Percentiles rank a stretch among this genome's conserved stretches.
These are phyloP conservation scores for Gymnoscopelus microlampas DNA, from an alignment of 2,797 vertebrate species.

Conservation along the genomic window DNA sequence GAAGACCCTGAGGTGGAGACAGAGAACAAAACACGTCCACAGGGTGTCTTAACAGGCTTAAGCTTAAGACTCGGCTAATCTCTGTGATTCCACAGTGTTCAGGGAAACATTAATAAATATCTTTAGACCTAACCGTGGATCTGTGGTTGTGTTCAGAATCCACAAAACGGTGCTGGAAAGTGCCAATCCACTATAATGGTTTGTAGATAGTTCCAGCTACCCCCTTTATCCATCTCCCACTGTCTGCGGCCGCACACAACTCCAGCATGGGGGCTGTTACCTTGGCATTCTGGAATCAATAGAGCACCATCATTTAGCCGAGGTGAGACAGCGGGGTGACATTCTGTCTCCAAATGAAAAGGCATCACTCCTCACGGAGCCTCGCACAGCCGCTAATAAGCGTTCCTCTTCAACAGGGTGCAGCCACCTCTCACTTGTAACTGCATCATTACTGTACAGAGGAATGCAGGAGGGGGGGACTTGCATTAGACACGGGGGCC, in stretches of 20 bases:
- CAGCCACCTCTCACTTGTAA: constrained; percentile 38
- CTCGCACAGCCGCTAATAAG: constrained; percentile 40
- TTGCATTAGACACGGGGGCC: constrained; percentile 58
- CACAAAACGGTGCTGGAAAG: constrained; percentile 30
- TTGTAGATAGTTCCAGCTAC: constrained; percentile 26
- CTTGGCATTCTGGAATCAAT: constrained; percentile 58
- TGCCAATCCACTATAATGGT: constrained; percentile 36
- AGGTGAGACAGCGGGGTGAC: constrained; percentile 52
- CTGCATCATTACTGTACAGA: constrained; percentile 57
- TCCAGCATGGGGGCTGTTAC: constrained; percentile 50
- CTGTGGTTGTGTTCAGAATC: constrained; percentile 44
- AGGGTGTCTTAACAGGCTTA: constrained; percentile 66
- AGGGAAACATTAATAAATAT: constrained; percentile 36
- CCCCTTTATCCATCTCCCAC: constrained; percentile 33
- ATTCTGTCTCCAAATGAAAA: constrained; percentile 54
- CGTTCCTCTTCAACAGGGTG: constrained; percentile 30
- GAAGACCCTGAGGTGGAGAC: constrained; percentile 60
- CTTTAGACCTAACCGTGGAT: constrained; percentile 25
- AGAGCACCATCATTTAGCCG: constrained; percentile 53
- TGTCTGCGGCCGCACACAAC: constrained; percentile 7
- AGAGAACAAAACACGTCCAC: constrained; percentile 53
- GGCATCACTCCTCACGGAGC: constrained; percentile 30
- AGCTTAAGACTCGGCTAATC: constrained; percentile 61
- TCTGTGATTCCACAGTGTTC: constrained; percentile 46
- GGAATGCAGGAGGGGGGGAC: constrained; percentile 58